Percentiles rank a stretch among this genome's conserved stretches.
Conservation (phyloP, 2,113 vertebrate genomes). For the Engystomops pustulosus region DNA sequence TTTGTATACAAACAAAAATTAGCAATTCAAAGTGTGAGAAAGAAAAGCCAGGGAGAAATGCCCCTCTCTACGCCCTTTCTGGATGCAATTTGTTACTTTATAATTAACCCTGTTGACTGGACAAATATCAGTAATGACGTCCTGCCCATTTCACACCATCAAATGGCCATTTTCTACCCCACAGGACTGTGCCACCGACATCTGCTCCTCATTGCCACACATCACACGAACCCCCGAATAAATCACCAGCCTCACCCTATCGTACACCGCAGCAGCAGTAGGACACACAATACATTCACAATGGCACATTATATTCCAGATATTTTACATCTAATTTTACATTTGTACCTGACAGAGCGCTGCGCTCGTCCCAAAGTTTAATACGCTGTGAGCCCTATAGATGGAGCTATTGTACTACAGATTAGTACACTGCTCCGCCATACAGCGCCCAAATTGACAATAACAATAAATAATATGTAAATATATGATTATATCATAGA, state of each 20-base stretch:
- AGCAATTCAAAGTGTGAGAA: constrained; percentile 40
- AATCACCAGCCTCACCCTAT: too few species aligned
- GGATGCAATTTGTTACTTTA: constrained; percentile 49
- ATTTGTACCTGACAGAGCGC: background rate
- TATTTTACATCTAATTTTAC: background rate
- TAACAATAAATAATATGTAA: too few species aligned
- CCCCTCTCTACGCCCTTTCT: constrained; percentile 45
- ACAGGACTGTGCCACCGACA: background rate
- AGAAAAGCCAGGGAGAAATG: constrained; percentile 6
- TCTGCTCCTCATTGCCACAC: background rate
- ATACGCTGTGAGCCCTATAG: constrained; percentile 7
- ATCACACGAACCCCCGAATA: too few species aligned
- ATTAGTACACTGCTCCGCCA: background rate
- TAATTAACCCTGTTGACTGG: constrained; percentile 52
- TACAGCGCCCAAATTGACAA: constrained; percentile 22
- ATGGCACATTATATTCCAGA: background rate
- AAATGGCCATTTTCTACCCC: constrained; percentile 12
- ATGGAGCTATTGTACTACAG: constrained; percentile 40
- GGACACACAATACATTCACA: background rate
- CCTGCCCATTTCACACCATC: constrained; percentile 6
- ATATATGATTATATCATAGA: too few species aligned
- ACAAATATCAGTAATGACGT: constrained; percentile 56
- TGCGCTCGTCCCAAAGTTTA: too few species aligned
- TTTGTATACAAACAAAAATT: constrained; percentile 54
- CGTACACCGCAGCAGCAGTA: too few species aligned